These are phyloP conservation scores for Xiphorhynchus erythropygius DNA, from an alignment of 2,797 vertebrate genomes.

Conservation along the genomic window DNA sequence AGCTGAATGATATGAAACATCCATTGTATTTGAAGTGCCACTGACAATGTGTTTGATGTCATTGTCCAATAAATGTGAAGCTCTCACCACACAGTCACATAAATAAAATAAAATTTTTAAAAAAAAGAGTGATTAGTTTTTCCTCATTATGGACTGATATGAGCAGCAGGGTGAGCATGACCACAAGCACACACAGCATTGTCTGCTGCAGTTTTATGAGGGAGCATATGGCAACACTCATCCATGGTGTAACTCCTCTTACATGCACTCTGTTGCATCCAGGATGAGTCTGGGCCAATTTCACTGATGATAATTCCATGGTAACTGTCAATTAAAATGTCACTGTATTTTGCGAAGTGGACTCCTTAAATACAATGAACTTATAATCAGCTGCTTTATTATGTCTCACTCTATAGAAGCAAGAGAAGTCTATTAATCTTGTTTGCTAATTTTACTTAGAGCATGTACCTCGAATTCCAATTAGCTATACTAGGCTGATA, in stretches of 20 bases:
- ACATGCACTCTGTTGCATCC: not conserved
- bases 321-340: slow-evolving; percentile 41
- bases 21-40: not conserved
- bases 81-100: not conserved
- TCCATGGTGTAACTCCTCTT: not conserved
- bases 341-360: slow-evolving; percentile 1
- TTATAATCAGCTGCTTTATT: slow-evolving; percentile 22
- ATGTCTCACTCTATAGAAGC: not conserved
- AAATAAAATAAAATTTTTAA: not conserved
- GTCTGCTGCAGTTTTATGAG: not conserved
- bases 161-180: not conserved
- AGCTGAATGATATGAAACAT: not conserved
- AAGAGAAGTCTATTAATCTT: slow-evolving; percentile 52
- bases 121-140: not conserved
- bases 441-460: slow-evolving; percentile 53
- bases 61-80: not conserved
- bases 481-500: not conserved
- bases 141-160: not conserved
- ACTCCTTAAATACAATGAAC: not conserved
- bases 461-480: slow-evolving; percentile 15
- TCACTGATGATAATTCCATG: not conserved
- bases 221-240: not conserved
- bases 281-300: not conserved
- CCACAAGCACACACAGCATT: not conserved
- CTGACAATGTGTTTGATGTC: not conserved